Percentiles rank a stretch among this genome's conserved stretches.
Conservation (phyloP, 2,888 invertebrate species). For the Thereva nobilitata region DNA sequence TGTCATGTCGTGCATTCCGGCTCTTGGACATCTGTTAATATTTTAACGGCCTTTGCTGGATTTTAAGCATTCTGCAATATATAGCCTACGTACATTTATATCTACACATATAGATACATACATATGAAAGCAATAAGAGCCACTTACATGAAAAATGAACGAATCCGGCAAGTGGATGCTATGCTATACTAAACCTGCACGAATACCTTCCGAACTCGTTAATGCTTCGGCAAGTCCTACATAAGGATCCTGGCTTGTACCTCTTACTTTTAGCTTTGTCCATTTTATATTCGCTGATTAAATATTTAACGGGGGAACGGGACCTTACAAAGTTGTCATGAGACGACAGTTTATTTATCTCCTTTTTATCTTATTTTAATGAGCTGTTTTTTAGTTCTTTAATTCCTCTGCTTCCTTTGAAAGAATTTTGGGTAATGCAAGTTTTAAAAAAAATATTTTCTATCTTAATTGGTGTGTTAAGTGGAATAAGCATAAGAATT, state of each 20-base stretch:
- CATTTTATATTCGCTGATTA: constrained; percentile 28
- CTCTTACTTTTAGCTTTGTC: constrained; percentile 29
- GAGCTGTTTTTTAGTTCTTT: no score
- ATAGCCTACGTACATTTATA: constrained; percentile 6
- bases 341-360: no score
- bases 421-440: no score
- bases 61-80: constrained; percentile 23
- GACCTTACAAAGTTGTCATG: no score
- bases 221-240: constrained; percentile 17
- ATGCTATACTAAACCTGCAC: background rate
- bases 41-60: constrained; percentile 36
- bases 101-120: background rate
- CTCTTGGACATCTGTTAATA: constrained; percentile 44
- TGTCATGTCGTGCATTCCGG: constrained; percentile 39
- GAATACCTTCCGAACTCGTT: constrained; percentile 14
- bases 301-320: constrained; percentile 8
- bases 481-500: no score
- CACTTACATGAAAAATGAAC: constrained; percentile 30
- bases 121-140: constrained; percentile 5
- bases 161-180: constrained; percentile 10
- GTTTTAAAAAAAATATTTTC: no score
- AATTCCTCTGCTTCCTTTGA: no score
- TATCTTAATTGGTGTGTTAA: no score
- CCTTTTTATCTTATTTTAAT: no score
- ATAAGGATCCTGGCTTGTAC: constrained; percentile 21